A percentile compares a stretch with the other conserved stretches of the same genome.
Evolutionary conservation across 2,113 vertebrate species (phyloP).

Genomic region (Melanostigma gelatinosum): DNA sequence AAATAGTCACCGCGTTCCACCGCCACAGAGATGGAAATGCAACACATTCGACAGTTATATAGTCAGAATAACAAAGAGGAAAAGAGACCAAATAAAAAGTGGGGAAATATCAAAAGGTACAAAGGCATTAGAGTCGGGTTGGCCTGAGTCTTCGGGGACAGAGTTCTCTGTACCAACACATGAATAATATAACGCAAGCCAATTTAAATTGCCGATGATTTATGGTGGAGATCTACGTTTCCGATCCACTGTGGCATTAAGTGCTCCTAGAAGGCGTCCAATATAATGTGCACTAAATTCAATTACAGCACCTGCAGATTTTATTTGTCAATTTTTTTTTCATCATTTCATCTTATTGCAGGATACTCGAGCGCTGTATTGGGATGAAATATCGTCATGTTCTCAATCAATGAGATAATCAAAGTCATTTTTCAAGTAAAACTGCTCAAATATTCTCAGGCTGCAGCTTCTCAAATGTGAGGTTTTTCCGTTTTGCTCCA

Average conservation of each 20-base stretch:
- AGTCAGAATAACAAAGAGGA: slow-evolving; percentile 35
- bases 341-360: neutral
- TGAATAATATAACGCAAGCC: slow-evolving; percentile 65
- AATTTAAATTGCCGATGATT: slow-evolving; percentile 54
- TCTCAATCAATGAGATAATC: neutral
- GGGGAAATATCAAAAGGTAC: slow-evolving; percentile 36
- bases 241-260: slow-evolving; percentile 8
- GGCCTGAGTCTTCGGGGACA: slow-evolving; percentile 48
- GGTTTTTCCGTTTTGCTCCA: neutral
- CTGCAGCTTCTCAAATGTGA: neutral
- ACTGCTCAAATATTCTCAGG: neutral
- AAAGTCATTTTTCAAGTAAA: neutral
- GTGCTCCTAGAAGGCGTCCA: neutral
- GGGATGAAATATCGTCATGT: neutral
- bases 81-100: slow-evolving; percentile 15
- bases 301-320: neutral
- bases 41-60: slow-evolving; percentile 30
- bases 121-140: slow-evolving; percentile 35
- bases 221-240: slow-evolving; percentile 30
- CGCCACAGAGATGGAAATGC: slow-evolving; percentile 22
- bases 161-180: slow-evolving; percentile 39
- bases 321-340: neutral
- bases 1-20: slow-evolving; percentile 14
- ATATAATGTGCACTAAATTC: neutral
- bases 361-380: neutral